phyloP scores from a whole-genome alignment of 2,113 vertebrate species.

The Melanerpes formicivorus region DNA sequence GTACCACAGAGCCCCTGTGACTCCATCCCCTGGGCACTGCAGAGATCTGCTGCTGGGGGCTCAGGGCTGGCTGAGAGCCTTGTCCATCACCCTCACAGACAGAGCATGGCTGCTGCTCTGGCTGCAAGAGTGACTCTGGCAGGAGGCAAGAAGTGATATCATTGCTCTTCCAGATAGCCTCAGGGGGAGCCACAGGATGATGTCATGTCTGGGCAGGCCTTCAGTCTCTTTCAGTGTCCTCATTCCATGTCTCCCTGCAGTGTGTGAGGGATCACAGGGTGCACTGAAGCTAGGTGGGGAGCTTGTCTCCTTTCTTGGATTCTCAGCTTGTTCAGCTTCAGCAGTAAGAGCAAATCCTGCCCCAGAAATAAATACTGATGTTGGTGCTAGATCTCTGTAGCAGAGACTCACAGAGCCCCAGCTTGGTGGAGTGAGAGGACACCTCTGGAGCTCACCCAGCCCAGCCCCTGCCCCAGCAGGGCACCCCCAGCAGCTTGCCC shows the following conservation, averaged over 20 bases:
- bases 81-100: not conserved
- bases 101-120: not conserved
- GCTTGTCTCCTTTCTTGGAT: not conserved
- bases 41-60: not conserved
- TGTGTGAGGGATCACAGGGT: not conserved
- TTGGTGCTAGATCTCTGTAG: too few relatives aligned
- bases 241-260: not conserved
- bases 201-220: constrained; percentile 17
- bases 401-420: too few relatives aligned
- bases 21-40: not conserved
- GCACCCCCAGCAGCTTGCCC: too few relatives aligned
- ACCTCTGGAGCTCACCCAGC: too few relatives aligned
- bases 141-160: constrained; percentile 1
- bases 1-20: not conserved
- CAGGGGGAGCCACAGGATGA: constrained; percentile 39
- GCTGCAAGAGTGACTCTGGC: not conserved
- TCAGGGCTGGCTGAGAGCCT: not conserved
- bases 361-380: not conserved
- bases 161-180: constrained; percentile 10
- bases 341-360: not conserved
- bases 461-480: too few relatives aligned
- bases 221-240: not conserved
- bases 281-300: fast-evolving
- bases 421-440: too few relatives aligned
- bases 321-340: not conserved